Conservation (phyloP, 35 echinoderm and acorn worm genomes). For the Acanthaster planci region DNA sequence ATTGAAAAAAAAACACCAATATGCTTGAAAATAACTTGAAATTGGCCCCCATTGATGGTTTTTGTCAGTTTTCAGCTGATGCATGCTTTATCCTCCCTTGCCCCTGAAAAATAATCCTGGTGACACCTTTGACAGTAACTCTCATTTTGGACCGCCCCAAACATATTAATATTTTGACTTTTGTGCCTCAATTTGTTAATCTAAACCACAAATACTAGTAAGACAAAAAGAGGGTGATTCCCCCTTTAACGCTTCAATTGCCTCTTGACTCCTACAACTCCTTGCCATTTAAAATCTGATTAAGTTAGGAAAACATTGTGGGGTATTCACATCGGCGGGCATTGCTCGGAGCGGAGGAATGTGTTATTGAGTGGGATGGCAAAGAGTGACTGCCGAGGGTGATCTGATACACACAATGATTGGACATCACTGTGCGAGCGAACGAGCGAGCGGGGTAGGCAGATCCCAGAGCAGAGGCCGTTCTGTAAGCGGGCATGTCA, state of each 20-base stretch:
- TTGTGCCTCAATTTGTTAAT: background rate
- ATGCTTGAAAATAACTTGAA: too few relatives aligned
- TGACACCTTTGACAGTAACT: too few relatives aligned
- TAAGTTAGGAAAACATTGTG: constrained; percentile 11
- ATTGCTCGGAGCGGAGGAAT: background rate
- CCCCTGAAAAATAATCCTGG: too few relatives aligned
- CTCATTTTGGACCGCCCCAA: too few relatives aligned
- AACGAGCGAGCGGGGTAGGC: background rate
- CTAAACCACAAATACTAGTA: background rate
- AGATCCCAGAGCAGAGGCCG: background rate
- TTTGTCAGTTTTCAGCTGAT: too few relatives aligned
- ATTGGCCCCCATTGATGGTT: too few relatives aligned
- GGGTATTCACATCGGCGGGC: background rate
- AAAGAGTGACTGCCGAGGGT: background rate
- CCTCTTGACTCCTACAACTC: background rate
- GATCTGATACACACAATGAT: background rate
- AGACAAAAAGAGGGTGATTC: background rate
- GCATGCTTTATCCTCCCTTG: too few relatives aligned
- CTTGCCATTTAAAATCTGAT: constrained; percentile 1
- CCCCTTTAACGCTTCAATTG: background rate
- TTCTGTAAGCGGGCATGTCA: constrained; percentile 17
- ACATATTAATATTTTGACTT: too few relatives aligned
- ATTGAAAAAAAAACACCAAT: too few relatives aligned
- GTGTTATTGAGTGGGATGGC: background rate
- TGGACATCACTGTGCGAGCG: background rate